Evolutionary conservation across 2,888 invertebrate genomes (phyloP).

Genomic region (Autographa pulchrina): DNA sequence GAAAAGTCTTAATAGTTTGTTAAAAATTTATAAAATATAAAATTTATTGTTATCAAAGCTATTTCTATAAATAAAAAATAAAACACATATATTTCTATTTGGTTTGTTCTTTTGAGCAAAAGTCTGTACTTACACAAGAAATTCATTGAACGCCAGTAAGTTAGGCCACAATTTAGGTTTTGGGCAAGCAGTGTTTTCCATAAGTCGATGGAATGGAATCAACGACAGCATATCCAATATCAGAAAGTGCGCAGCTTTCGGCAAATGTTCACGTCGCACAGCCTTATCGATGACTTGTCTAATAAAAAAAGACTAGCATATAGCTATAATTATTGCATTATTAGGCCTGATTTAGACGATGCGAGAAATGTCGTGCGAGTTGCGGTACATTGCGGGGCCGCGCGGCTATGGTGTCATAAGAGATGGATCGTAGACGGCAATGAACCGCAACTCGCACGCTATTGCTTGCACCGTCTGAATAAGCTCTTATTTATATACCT

Average conservation of each 20-base stretch:
- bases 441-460: no score
- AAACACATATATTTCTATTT: neutral
- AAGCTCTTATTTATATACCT: no score
- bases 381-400: no score
- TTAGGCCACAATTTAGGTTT: slow-evolving; percentile 69
- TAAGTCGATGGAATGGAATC: slow-evolving; percentile 68
- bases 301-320: slow-evolving; percentile 16
- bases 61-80: neutral
- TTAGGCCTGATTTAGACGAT: no score
- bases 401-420: no score
- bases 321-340: no score
- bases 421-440: no score
- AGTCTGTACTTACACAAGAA: slow-evolving; percentile 70
- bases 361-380: no score
- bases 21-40: neutral
- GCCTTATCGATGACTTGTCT: slow-evolving; percentile 73
- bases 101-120: neutral
- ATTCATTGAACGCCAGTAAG: slow-evolving; percentile 69
- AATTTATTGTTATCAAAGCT: neutral
- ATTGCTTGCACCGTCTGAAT: no score
- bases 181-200: slow-evolving; percentile 56
- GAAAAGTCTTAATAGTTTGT: no score
- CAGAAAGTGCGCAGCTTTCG: slow-evolving; percentile 69
- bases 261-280: slow-evolving; percentile 70
- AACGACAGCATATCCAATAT: slow-evolving; percentile 69